phyloP scores from a whole-genome alignment of 1,140 invertebrate species.

The Pogonus chalceus region DNA sequence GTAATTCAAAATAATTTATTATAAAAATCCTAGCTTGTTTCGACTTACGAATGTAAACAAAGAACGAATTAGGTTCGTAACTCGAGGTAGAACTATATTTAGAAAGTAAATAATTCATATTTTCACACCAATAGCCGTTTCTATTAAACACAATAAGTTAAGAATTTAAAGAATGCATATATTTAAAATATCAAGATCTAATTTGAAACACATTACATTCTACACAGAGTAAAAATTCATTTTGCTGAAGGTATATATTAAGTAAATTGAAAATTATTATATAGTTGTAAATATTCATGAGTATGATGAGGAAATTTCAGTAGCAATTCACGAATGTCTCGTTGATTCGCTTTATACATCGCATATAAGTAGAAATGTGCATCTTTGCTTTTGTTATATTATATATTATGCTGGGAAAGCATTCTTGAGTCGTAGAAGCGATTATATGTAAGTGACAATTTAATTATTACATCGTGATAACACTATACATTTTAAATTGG shows the following conservation, averaged over 20 bases:
- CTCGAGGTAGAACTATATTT: no score
- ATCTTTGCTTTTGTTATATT: not conserved
- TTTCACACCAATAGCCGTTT: no score
- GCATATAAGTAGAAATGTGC: not conserved
- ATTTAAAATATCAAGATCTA: slow-evolving; percentile 3
- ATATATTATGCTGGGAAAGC: no score
- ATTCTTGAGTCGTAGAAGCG: no score
- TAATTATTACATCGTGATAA: not conserved
- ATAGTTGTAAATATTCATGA: slow-evolving; percentile 1
- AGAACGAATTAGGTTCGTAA: no score
- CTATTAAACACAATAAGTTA: no score
- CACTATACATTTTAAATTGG: not conserved
- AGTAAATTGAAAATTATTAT: slow-evolving; percentile 7
- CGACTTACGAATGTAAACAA: no score
- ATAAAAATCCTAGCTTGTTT: no score
- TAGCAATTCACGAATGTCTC: not conserved
- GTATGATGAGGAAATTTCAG: not conserved
- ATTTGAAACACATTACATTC: not conserved
- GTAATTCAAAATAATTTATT: no score
- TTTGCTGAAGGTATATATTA: slow-evolving; percentile 1
- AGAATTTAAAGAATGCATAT: not conserved
- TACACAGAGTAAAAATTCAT: not conserved
- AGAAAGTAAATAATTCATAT: no score
- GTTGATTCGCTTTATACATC: not conserved
- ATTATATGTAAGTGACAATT: not conserved